phyloP scores from a whole-genome alignment of 2,113 vertebrate genomes.

The Balaenoptera acutorostrata region DNA sequence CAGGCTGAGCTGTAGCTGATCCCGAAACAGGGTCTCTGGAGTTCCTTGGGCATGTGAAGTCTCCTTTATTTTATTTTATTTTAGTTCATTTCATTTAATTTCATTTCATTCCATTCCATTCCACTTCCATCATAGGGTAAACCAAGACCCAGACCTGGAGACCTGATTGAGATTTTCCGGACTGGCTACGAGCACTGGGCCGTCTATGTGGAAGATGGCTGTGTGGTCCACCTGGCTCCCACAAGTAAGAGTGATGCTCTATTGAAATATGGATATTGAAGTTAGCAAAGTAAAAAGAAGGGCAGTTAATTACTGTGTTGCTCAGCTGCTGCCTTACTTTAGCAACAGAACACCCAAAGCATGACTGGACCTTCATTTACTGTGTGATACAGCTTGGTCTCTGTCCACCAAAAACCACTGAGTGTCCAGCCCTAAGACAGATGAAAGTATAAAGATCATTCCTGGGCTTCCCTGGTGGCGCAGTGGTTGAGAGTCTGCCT shows the following conservation, averaged over 20 bases:
- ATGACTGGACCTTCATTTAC: not conserved
- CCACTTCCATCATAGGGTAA: not conserved
- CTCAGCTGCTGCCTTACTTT: not conserved
- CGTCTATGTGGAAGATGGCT: slow-evolving; percentile 74
- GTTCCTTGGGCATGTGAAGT: not conserved
- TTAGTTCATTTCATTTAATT: no score
- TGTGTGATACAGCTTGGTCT: not conserved
- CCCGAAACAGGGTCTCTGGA: not conserved
- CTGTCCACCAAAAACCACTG: not conserved
- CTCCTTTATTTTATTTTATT: not conserved
- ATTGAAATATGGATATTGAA: not conserved
- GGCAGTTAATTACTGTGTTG: not conserved
- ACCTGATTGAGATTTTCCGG: slow-evolving; percentile 78
- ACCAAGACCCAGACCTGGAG: slow-evolving; percentile 69
- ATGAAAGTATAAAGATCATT: not conserved
- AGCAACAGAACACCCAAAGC: not conserved
- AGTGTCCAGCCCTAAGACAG: not conserved
- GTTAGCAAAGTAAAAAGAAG: not conserved
- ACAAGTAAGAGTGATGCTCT: slow-evolving; percentile 52
- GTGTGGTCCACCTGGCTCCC: slow-evolving; percentile 75
- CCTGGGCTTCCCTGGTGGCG: not conserved
- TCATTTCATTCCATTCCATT: no score
- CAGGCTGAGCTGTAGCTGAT: not conserved
- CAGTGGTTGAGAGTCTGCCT: no score
- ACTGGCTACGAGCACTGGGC: slow-evolving; percentile 77